Evolutionary conservation across 2,888 invertebrate species (phyloP).

Genomic region (Polylopha cassiicola): DNA sequence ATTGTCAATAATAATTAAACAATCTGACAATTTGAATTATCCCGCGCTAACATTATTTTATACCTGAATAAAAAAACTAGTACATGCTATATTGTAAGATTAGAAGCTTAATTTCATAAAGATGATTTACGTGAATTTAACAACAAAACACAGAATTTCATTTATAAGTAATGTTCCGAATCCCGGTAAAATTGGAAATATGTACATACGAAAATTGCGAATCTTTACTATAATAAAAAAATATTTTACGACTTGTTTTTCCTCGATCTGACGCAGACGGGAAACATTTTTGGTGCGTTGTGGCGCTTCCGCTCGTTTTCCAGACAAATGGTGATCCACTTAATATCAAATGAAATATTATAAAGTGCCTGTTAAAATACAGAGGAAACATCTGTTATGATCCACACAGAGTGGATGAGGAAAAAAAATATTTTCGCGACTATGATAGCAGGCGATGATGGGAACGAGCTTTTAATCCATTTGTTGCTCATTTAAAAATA

Average conservation of each 20-base stretch:
- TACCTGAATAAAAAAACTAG: too few relatives aligned
- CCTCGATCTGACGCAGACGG: constrained; percentile 32
- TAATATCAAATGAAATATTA: constrained; percentile 30
- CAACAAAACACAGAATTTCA: constrained; percentile 2
- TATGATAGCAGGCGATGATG: constrained; percentile 11
- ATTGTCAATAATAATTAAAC: too few relatives aligned
- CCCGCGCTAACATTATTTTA: too few relatives aligned
- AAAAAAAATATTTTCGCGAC: constrained; percentile 27
- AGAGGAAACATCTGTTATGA: constrained; percentile 49
- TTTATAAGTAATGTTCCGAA: constrained; percentile 21
- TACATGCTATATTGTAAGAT: too few relatives aligned
- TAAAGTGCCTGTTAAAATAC: constrained; percentile 38
- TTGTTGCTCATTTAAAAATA: constrained; percentile 13
- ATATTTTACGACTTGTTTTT: constrained; percentile 13
- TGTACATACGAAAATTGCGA: too few relatives aligned
- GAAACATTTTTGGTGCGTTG: constrained; percentile 35
- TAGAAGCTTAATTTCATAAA: too few relatives aligned
- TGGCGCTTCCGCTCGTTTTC: constrained; percentile 41
- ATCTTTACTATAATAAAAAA: too few relatives aligned
- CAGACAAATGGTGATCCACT: constrained; percentile 38
- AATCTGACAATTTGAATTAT: too few relatives aligned
- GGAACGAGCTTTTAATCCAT: constrained; percentile 11
- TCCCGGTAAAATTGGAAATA: too few relatives aligned
- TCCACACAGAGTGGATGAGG: constrained; percentile 27
- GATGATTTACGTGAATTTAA: constrained; percentile 7